Evolutionary conservation across 1,140 invertebrate species (phyloP).

Genomic region (Drosophila bipectinata): DNA sequence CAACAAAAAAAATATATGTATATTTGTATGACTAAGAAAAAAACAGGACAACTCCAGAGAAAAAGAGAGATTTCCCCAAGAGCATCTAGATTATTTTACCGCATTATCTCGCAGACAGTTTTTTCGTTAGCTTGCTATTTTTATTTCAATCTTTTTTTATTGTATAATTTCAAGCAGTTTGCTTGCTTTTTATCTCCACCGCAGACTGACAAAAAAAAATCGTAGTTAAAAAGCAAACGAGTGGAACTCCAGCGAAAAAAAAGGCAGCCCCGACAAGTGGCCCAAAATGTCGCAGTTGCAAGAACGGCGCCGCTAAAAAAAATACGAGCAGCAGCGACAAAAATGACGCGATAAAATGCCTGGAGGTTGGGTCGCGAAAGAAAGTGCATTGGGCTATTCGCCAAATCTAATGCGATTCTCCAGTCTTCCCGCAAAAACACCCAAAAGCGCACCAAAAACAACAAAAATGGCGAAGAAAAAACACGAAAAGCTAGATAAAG

Average conservation of each 20-base stretch:
- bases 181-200: constrained; percentile 42
- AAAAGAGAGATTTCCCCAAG: constrained; percentile 42
- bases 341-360: constrained; percentile 48
- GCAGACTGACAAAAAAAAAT: constrained; percentile 56
- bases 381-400: constrained; percentile 79
- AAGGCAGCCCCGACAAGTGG: constrained; percentile 18
- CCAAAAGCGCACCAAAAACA: constrained; percentile 31
- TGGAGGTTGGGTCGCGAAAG: constrained; percentile 14
- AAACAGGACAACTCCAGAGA: constrained; percentile 19
- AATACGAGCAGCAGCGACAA: constrained; percentile 38
- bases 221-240: constrained; percentile 50
- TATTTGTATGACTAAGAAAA: constrained; percentile 12
- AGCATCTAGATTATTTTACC: constrained; percentile 70
- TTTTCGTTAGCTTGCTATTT: constrained; percentile 26
- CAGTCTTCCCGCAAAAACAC: constrained; percentile 63
- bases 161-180: constrained; percentile 61
- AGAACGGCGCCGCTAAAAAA: constrained; percentile 39
- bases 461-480: constrained; percentile 10
- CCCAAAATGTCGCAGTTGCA: constrained; percentile 52
- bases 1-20: constrained; percentile 9
- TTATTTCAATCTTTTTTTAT: constrained; percentile 35
- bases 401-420: constrained; percentile 83
- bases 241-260: constrained; percentile 20
- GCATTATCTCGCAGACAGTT: constrained; percentile 65
- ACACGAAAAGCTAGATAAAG: constrained; percentile 28